Base-by-base conservation (phyloP, 2,888 invertebrate species). In the Ctenicera cuprea region DNA sequence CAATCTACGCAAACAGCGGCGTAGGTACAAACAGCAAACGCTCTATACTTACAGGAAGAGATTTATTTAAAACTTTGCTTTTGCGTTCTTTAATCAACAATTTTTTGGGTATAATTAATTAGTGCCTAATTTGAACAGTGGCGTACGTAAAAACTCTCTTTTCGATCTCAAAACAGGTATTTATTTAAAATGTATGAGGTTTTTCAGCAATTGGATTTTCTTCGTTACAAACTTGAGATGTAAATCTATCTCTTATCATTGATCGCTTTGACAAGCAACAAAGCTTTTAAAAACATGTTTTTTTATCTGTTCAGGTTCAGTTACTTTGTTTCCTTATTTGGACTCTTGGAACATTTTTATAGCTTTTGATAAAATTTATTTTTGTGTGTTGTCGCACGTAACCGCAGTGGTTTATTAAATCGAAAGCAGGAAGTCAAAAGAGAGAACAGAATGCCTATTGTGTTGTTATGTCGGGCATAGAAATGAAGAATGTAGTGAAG, bases 281-380 rank as follows among this genome's bases (percentile, higher is more conserved):
- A 48, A 18, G 43, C 18, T 33, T 33, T 1, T 8, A 48, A 14
- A 48, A 48, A 48, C 16, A 16, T 18, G 9, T 16, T 18, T 48
- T 54, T 54, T 4, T 30, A 45, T 62, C 30, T 22, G 62, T 45
- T 62, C 41, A 41, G 45, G 62, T 62, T 62, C 62, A 62, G 37
- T 45, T 62, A 22, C 7, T 11, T 3, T 7, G 37, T 59, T 59
- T 59, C 38, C 59, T 38, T 59, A 59, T 59, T 54, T 54, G 54
- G 54, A 14, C 33, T 20, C 11, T 50, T 22, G 22, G 22, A 30
- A 30, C 54, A 54, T 54, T 54, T 54, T 54, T 30, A 54, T 54
- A 5, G 30, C 33, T 22, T 54, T 54, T 54, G 54, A 54, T 54
- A 54, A 54, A 54, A 54, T 8, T 30, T 54, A 54, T 30, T 54